phyloP scores from a whole-genome alignment of 2,888 invertebrate species.

The Euplexia lucipara region DNA sequence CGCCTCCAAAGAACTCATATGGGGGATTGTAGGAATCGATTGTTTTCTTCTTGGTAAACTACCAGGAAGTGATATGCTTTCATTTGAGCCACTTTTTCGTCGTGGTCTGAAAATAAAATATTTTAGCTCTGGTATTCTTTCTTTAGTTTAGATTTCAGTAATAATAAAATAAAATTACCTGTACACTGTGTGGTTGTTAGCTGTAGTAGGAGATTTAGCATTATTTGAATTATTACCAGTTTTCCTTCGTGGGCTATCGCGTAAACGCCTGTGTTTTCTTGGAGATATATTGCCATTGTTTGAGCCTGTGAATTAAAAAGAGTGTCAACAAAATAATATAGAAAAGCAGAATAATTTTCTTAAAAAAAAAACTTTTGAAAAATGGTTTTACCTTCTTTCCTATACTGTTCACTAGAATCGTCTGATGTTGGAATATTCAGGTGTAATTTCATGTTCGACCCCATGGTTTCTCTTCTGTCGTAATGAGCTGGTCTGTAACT shows the following conservation, averaged over 20 bases:
- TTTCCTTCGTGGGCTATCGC: constrained; percentile 93
- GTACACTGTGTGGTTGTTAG: constrained; percentile 84
- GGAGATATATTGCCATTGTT: constrained; percentile 90
- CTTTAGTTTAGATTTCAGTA: background rate
- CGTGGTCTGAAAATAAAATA: constrained; percentile 76
- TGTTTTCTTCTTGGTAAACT: constrained; percentile 92
- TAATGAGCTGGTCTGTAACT: constrained; percentile 83
- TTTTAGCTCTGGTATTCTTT: background rate
- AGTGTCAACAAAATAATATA: background rate
- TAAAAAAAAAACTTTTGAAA: too few species aligned
- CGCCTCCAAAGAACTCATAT: constrained; percentile 87
- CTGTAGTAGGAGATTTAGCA: constrained; percentile 90
- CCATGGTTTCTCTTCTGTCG: constrained; percentile 88
- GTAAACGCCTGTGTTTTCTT: constrained; percentile 91
- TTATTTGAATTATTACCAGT: constrained; percentile 88
- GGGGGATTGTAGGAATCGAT: constrained; percentile 87
- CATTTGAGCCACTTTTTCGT: constrained; percentile 90
- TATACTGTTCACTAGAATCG: constrained; percentile 91
- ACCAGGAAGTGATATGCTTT: constrained; percentile 92
- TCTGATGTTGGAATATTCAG: constrained; percentile 91
- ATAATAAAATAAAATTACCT: constrained; percentile 72
- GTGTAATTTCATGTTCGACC: constrained; percentile 89
- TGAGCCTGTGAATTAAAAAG: constrained; percentile 70
- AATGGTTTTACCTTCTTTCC: constrained; percentile 81
- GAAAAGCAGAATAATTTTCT: too few species aligned